Evolutionary conservation across 2,888 invertebrate genomes (phyloP).

Genomic region (Heliconius sara): DNA sequence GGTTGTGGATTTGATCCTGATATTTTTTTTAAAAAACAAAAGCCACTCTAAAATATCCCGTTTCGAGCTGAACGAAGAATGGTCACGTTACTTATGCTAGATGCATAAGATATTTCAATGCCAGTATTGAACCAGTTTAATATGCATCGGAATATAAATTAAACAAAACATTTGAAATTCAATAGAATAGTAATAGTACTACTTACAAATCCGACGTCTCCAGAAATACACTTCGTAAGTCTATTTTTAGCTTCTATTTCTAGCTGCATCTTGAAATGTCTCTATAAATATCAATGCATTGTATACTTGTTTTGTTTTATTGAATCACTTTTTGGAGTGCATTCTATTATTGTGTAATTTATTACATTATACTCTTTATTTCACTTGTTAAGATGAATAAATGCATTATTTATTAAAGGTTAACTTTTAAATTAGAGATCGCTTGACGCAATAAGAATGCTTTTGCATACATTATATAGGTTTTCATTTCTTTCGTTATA

Average conservation of each 20-base stretch:
- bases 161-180: not conserved
- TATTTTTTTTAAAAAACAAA: too few species aligned
- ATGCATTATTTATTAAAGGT: not conserved
- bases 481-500: too few species aligned
- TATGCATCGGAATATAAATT: conserved; percentile 1
- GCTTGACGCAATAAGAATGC: too few species aligned
- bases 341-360: not conserved
- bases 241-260: conserved; percentile 11
- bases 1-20: too few species aligned
- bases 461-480: too few species aligned
- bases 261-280: conserved; percentile 4
- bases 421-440: too few species aligned
- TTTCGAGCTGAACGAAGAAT: too few species aligned
- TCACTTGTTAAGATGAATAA: not conserved
- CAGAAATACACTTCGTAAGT: conserved; percentile 2
- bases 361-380: not conserved
- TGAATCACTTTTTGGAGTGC: not conserved
- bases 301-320: not conserved
- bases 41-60: too few species aligned
- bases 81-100: too few species aligned
- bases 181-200: not conserved
- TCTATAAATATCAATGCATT: not conserved
- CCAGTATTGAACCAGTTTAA: not conserved
- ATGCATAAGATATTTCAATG: not conserved
- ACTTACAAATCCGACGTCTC: not conserved